Evolutionary conservation across 2,797 vertebrate species (phyloP), one percentile per base, ranked within the genome.

Genomic region (Gephyroberyx darwinii): DNA sequence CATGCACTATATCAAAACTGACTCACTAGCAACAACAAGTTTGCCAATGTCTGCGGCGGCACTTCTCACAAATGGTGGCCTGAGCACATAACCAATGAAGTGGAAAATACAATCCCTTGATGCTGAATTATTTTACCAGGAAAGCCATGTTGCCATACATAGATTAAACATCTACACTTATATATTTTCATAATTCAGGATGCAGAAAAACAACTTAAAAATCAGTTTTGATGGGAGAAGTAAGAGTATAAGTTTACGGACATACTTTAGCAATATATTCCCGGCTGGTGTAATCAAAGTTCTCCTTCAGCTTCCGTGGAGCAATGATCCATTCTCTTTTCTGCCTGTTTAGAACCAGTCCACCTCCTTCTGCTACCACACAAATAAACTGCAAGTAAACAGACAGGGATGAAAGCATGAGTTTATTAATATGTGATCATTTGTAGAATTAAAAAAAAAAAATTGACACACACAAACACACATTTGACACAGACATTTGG

Each of bases 261-360:
- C 96, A 87, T 86, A 99, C 98, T 86, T 41, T 95, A 19, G 96
- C 95, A 48, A 99, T 93, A 9, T 67, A 89, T 4, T 91, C 69
- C n/a, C 60, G 62, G 48, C 83, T 73, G 0, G 88, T 94, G 84
- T 98, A 97, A 81, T 97, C 94, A 0, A 86, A 57, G 71, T 95
- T 95, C 91, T 99, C 98, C 0, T 14, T 3, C 9, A 98, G 91
- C 30, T 81, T 86, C 0, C 86, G 89, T 0, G 97, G 94, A 75
- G 95, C 93, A 43, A 90, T 78, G 75, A 98, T 92, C 97, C 97
- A 98, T 52, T 96, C 93, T 76, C 96, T 92, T 80, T 96, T 98
- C 72, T 95, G 95, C 72, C 96, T 94, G 0, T 59, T 69, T 5
- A 87, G 90, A 2, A 0, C 7, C 1, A 26, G 43, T 10, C 57